These are phyloP conservation scores for Desmodus rotundus DNA, from an alignment of 2,113 vertebrate genomes.

Conservation along the genomic window DNA sequence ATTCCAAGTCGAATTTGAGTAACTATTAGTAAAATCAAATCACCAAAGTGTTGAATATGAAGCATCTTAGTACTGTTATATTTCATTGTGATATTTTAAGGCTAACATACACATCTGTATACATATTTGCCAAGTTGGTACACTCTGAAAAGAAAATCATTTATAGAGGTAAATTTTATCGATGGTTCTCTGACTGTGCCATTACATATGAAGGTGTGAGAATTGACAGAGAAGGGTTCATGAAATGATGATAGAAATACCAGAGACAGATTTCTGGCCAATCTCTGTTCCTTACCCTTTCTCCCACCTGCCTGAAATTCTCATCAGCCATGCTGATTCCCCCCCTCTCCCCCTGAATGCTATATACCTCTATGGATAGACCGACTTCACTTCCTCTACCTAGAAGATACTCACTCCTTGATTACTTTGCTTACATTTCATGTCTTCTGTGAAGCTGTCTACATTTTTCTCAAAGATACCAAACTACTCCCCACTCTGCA, in stretches of 20 bases:
- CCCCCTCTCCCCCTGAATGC: background rate
- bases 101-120: background rate
- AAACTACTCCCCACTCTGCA: background rate
- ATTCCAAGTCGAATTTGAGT: conserved; percentile 20
- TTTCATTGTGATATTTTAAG: conserved; percentile 7
- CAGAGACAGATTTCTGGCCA: background rate
- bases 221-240: background rate
- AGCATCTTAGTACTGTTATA: background rate
- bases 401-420: conserved; percentile 10
- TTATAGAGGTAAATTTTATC: background rate
- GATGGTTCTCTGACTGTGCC: background rate
- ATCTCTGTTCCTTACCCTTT: background rate
- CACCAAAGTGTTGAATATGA: background rate
- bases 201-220: background rate
- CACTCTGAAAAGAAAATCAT: background rate
- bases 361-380: background rate
- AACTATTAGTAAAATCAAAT: conserved; percentile 32
- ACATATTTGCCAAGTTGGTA: background rate
- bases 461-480: conserved; percentile 25
- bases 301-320: background rate
- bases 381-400: background rate
- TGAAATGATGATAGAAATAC: conserved; percentile 21
- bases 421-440: conserved; percentile 42
- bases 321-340: background rate
- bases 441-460: conserved; percentile 21